These are phyloP conservation scores for Tenthredo distinguenda DNA, from an alignment of 2,888 invertebrate species.

Conservation along the genomic window DNA sequence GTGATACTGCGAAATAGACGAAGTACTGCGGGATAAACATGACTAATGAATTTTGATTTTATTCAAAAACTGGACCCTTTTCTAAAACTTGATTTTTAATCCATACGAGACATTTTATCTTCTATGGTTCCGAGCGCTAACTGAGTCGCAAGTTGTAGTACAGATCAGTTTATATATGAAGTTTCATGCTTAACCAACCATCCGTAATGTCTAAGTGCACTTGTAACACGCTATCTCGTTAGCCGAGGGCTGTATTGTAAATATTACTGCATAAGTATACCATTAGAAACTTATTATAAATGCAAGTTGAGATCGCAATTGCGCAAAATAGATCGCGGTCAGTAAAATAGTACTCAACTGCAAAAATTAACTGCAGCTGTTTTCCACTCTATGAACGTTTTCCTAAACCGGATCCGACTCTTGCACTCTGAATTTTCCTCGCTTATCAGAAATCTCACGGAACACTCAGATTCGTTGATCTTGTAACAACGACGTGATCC, in stretches of 20 bases:
- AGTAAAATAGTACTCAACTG: conserved; percentile 16
- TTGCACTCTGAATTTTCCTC: background rate
- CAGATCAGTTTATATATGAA: conserved; percentile 51
- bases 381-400: background rate
- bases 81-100: background rate
- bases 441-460: background rate
- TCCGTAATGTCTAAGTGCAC: conserved; percentile 49
- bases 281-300: conserved; percentile 40
- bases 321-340: conserved; percentile 37
- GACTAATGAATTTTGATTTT: conserved; percentile 3
- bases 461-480: background rate
- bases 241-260: conserved; percentile 38
- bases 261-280: conserved; percentile 19
- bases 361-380: conserved; percentile 6
- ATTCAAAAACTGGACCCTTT: background rate
- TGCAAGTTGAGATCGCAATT: conserved; percentile 37
- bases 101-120: conserved; percentile 33
- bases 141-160: conserved; percentile 29
- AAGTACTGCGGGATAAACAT: conserved; percentile 5
- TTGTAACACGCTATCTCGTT: conserved; percentile 50
- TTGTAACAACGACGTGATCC: background rate
- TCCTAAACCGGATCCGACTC: background rate
- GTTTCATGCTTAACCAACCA: conserved; percentile 52
- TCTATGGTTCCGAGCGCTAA: conserved; percentile 16
- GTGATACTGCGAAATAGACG: background rate